Base-by-base conservation (phyloP, 1,140 invertebrate species). In the Drosophila mayri region DNA sequence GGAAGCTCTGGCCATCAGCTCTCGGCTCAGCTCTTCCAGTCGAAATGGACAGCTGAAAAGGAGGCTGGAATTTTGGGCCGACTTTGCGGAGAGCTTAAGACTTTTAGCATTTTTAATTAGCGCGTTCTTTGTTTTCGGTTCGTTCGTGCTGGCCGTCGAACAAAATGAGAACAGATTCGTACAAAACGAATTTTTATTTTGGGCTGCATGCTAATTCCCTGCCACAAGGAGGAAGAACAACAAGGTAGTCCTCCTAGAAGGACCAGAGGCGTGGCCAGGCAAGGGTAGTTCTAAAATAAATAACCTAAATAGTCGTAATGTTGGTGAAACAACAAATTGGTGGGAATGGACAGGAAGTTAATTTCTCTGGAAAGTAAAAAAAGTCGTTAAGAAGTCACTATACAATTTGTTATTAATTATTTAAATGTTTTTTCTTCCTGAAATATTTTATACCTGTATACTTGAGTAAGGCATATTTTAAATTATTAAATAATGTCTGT, bases 61-160 rank as follows among this genome's bases (percentile, higher is more conserved):
- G 81, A 85, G 85, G 85, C 85, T 88, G 85, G 85, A 90, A 88
- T 88, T 88, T 66, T 54, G 46, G 68, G 57, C 70, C 64, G 75
- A 68, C 41, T 70, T 40, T 46, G 67, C 32, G 40, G 74, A 77
- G 60, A 90, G 84, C 84, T 87, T 85, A 90, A 88, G 81, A 88
- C 84, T 85, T 73, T 90, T 79, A 91, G 82, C 87, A 90, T 90
- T 90, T 90, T 90, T 90, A 90, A 90, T 90, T 90, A 90, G 87
- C 87, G 87, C 87, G 72, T 77, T 75, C 87, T 90, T 91, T 91
- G 87, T 90, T 90, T 90, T 90, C 86, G 80, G 82, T 86, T 90
- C 87, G 87, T 81, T 91, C 64, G 67, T 55, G 71, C 35, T 35
- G 70, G 40, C 30, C 74, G 40, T 58, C 61, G 30, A 65, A 59